Evolutionary conservation across 2,888 invertebrate species (phyloP).

Genomic region (Julus scandinavius): DNA sequence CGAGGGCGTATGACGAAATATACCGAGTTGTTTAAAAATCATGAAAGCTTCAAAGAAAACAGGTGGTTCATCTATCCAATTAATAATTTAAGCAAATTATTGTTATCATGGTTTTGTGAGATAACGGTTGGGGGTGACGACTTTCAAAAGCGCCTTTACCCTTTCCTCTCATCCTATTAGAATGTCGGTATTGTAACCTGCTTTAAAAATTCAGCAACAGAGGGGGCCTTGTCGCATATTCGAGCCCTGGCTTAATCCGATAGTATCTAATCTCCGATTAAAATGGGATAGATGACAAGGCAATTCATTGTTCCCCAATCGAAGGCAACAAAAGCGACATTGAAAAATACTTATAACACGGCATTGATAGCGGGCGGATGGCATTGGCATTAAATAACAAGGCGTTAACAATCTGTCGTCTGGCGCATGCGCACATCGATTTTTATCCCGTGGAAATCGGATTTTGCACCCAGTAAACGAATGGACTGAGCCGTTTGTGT

Average conservation of each 20-base stretch:
- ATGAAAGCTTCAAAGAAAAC: background rate
- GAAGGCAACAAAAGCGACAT: background rate
- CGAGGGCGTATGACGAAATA: too few relatives aligned
- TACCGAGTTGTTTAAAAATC: too few relatives aligned
- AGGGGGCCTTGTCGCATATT: background rate
- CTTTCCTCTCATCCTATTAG: background rate
- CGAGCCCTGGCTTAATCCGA: background rate
- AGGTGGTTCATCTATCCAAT: background rate
- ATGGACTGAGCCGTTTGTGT: background rate
- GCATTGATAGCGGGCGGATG: background rate
- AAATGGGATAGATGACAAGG: background rate
- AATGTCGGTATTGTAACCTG: background rate
- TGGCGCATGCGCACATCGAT: background rate
- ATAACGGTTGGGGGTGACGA: too few relatives aligned
- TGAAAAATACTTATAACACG: background rate
- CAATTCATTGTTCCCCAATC: background rate
- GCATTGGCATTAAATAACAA: background rate
- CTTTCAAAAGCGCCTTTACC: background rate
- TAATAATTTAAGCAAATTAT: background rate
- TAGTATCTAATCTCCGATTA: background rate
- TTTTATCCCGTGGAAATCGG: background rate
- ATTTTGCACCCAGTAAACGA: background rate
- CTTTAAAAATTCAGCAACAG: background rate
- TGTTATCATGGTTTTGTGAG: background rate
- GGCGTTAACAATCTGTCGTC: background rate